A percentile compares a stretch with the other conserved stretches of the same genome.
Conservation (phyloP, 2,113 vertebrate species). For the Nipponia nippon region DNA sequence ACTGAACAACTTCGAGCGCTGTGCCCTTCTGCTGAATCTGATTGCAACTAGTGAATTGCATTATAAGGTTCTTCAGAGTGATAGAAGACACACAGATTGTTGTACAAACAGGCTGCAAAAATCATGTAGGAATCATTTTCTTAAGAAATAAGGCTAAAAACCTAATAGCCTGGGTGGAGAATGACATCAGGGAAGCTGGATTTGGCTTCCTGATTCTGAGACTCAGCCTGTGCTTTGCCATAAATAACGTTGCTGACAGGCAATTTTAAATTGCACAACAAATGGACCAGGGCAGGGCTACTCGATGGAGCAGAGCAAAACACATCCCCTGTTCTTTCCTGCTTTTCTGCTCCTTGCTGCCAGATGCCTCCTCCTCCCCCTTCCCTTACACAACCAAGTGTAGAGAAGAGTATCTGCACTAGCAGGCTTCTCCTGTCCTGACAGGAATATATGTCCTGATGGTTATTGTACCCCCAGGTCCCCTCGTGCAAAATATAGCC, state of each 20-base stretch:
- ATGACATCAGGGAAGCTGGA: neutral
- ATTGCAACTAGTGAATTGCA: neutral
- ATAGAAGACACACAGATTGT: neutral
- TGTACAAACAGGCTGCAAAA: neutral
- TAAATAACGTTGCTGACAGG: constrained; percentile 55
- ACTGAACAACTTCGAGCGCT: neutral
- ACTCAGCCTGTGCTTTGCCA: neutral
- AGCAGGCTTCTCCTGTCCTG: neutral
- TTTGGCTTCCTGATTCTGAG: constrained; percentile 37
- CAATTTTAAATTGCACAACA: constrained; percentile 42
- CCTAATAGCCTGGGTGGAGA: neutral
- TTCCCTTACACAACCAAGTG: neutral
- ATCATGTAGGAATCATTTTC: neutral
- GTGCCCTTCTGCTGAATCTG: neutral
- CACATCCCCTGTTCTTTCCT: neutral
- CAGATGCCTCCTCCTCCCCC: neutral
- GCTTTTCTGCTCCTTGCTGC: neutral
- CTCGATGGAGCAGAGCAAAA: neutral
- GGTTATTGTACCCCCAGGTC: neutral
- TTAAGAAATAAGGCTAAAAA: neutral
- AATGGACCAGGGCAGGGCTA: constrained; percentile 28
- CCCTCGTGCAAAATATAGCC: neutral
- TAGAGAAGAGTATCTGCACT: neutral
- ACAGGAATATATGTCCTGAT: neutral
- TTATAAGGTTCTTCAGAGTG: neutral